Base-by-base conservation (phyloP, 2,113 vertebrate genomes). In the Tenrec ecaudatus region DNA sequence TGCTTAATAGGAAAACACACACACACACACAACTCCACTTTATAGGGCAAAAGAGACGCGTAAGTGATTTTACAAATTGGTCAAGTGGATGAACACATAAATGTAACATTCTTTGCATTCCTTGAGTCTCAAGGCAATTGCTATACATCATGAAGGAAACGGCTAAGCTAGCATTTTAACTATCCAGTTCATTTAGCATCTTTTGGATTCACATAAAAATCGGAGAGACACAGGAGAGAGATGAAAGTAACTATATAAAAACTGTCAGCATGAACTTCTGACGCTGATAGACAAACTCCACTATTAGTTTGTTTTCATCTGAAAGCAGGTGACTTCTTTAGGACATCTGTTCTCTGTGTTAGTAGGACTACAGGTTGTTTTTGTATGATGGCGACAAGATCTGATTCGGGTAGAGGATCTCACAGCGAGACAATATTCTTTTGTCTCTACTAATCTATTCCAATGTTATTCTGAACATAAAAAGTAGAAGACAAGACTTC, bases 31-130 rank as follows among this genome's bases (percentile, higher is more conserved):
- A 27, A 66, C 47, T 75, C 47, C 25, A 71, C 91, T 90, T 76
- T 8, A 73, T 33, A 76, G 40, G 17, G 20, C 2, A 83, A 71
- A 53, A 73, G 14, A 8, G 6, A 86, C 71, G 15, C 80, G 69
- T 79, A 95, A 80, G 66, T 83, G 22, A 94, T 38, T 83, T 76
- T 77, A 81, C 29, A 96, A 93, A 93, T 40, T 75, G 33, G 86
- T 75, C 75, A 94, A 95, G 3, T n/a, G 19, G 12, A 73, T 36
- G 53, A 78, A 25, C 60, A 20, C 0, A 53, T 36, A 31, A 10
- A 33, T 84, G 73, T 33, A 20, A 10, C 47, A 23, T 66, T 27
- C 20, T 27, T 19, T 20, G 10, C n/a, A 43, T 66, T 79, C 57
- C 73, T 89, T 75, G 85, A 33, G 6, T 19, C 85, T 92, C 69